Evolutionary conservation across 2,888 invertebrate species (phyloP), one percentile per base, ranked within the genome.

Genomic region (Brenthis ino): DNA sequence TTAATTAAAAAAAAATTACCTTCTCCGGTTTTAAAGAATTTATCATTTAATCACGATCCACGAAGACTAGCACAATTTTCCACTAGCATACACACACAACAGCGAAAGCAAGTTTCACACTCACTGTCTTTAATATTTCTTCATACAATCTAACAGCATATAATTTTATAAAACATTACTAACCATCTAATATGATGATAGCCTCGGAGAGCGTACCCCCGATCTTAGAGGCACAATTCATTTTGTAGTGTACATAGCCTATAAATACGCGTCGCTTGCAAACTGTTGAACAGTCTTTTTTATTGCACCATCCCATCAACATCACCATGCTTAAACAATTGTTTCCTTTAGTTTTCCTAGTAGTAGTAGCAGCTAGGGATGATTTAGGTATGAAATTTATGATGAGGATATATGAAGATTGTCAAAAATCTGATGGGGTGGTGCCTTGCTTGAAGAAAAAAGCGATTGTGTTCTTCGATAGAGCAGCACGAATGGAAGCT

Each of bases 391-490:
- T 96, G 77, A 94, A 95, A 71, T 94, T 95, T 57, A 86, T 95
- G 6, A 89, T 95, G 78, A 95, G 95, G 78, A 93, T 97, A 73
- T 97, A 96, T 84, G 96, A 97, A 77, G 97, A 97, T 77, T 97
- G 97, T 81, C 94, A 94, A 72, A 94, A 94, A 73, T 87, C 95
- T 1, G 95, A 95, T 70, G 96, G 95, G 60, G 91, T 97, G 65
- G 89, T 95, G 65, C 95, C 95, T 33, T 97, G 97, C 82, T 88
- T 97, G 64, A 97, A 97, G 91, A 96, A 96, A 85, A 97, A 96
- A 82, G 96, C 96, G 0, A 95, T 97, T 68, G 89, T 96, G 1
- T 96, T 97, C 83, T 95, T 97, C 75, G 97, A 97, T 79, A 93
- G 97, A 61, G 94, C 96, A 37, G 94, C 95, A 0, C 94, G 95